phyloP scores from a whole-genome alignment of 1,140 invertebrate species.

The Papilio polyxenes region DNA sequence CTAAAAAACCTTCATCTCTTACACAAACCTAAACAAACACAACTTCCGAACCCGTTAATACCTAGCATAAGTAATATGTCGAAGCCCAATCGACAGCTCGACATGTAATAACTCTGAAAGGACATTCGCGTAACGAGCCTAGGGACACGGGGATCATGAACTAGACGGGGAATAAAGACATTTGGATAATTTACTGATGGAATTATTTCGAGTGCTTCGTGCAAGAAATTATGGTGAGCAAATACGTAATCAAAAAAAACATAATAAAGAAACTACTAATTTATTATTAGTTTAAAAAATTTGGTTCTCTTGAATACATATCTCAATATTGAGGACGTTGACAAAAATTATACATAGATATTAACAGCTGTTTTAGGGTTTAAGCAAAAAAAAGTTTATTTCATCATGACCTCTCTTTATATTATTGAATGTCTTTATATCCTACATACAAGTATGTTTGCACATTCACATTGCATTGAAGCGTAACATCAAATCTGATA shows the following conservation, averaged over 20 bases:
- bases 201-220: neutral
- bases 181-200: neutral
- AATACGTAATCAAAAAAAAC: neutral
- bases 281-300: too few relatives aligned
- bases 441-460: neutral
- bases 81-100: neutral
- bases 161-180: neutral
- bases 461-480: constrained; percentile 4
- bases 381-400: too few relatives aligned
- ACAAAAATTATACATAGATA: neutral
- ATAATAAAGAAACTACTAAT: neutral
- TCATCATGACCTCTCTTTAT: too few relatives aligned
- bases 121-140: constrained; percentile 8
- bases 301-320: too few relatives aligned
- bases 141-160: neutral
- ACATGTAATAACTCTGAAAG: constrained; percentile 1
- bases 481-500: neutral
- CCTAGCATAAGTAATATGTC: neutral
- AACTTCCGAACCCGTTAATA: neutral
- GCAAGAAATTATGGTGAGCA: neutral
- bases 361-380: too few relatives aligned
- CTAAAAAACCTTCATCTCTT: neutral
- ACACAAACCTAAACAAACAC: neutral
- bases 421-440: too few relatives aligned
- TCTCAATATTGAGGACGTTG: too few relatives aligned